A percentile compares a stretch with the other conserved stretches of the same genome.
phyloP scores from a whole-genome alignment of 2,113 vertebrate genomes.

The Tragelaphus scriptus region DNA sequence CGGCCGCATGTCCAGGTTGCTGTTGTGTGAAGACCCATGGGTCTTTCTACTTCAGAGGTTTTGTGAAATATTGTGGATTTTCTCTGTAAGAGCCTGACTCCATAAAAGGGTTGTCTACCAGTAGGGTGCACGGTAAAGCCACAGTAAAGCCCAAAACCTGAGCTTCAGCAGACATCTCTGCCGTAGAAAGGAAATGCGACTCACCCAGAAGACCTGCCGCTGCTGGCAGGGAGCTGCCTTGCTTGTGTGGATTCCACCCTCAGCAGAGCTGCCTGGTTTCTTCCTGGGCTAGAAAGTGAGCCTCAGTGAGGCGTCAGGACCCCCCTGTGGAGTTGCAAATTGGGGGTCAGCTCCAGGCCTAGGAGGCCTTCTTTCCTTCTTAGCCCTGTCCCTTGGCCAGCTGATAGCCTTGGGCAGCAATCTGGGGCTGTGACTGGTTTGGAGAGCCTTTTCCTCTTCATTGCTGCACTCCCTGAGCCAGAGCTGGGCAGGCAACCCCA shows the following conservation, averaged over 20 bases:
- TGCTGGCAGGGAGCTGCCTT: not conserved
- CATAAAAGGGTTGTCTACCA: not conserved
- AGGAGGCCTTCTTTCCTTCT: accelerated
- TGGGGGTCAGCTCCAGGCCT: not conserved
- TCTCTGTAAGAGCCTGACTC: not conserved
- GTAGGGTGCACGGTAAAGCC: not conserved
- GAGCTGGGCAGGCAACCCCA: not conserved
- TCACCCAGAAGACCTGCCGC: not conserved
- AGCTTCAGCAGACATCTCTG: not conserved
- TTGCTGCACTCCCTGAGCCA: not conserved
- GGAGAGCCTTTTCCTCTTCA: not conserved
- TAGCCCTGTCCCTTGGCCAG: accelerated
- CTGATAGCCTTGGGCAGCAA: not conserved
- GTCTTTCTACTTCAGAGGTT: not conserved
- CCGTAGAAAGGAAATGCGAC: not conserved
- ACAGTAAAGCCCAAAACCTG: not conserved
- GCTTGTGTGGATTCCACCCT: not conserved
- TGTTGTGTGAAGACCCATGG: not conserved
- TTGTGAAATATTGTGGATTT: not conserved
- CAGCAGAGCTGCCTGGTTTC: not conserved
- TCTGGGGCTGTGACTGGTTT: not conserved
- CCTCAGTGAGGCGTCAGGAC: not conserved
- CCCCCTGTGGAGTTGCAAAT: accelerated
- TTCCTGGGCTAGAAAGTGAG: too few species aligned
- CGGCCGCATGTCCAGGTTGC: not conserved